Percentiles rank a stretch among this genome's conserved stretches.
These are phyloP conservation scores for Intellagama lesueurii DNA, from an alignment of 2,797 vertebrate species.

Conservation along the genomic window DNA sequence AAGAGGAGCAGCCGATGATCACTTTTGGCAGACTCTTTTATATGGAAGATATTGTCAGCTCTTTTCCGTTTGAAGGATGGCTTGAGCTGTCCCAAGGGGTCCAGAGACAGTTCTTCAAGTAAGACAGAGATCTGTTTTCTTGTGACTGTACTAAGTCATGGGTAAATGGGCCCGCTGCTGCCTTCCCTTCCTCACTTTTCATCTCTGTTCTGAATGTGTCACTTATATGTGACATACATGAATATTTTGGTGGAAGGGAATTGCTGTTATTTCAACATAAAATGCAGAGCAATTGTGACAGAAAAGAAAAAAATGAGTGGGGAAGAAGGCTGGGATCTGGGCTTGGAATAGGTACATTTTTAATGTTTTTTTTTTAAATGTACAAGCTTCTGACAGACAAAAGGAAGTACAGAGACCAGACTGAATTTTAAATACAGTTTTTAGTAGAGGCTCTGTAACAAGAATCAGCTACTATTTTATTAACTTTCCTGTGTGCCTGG, in stretches of 20 bases:
- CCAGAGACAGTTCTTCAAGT: fast-evolving
- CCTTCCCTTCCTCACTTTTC: constrained; percentile 38
- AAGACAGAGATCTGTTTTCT: constrained; percentile 41
- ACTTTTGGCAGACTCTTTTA: constrained; percentile 52
- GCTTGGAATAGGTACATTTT: constrained; percentile 35
- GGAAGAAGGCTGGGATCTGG: constrained; percentile 33
- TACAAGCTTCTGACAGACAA: constrained; percentile 30
- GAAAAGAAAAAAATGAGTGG: neutral
- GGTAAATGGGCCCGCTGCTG: constrained; percentile 51
- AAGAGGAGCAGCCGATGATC: constrained; percentile 52
- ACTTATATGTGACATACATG: constrained; percentile 34
- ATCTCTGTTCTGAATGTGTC: constrained; percentile 24
- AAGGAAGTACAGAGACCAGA: constrained; percentile 36
- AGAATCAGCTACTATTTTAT: neutral
- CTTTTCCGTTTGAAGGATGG: constrained; percentile 38
- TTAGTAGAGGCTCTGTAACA: neutral
- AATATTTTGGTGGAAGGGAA: constrained; percentile 52
- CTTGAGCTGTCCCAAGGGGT: constrained; percentile 46
- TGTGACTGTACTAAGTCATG: constrained; percentile 46
- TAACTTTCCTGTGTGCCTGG: neutral
- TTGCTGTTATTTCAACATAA: constrained; percentile 48
- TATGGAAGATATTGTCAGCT: constrained; percentile 48
- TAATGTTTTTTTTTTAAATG: constrained; percentile 24
- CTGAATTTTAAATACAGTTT: constrained; percentile 42
- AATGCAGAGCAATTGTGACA: constrained; percentile 30